Evolutionary conservation across 1,140 invertebrate species (phyloP).

Genomic region (Tetraneura akinire): DNA sequence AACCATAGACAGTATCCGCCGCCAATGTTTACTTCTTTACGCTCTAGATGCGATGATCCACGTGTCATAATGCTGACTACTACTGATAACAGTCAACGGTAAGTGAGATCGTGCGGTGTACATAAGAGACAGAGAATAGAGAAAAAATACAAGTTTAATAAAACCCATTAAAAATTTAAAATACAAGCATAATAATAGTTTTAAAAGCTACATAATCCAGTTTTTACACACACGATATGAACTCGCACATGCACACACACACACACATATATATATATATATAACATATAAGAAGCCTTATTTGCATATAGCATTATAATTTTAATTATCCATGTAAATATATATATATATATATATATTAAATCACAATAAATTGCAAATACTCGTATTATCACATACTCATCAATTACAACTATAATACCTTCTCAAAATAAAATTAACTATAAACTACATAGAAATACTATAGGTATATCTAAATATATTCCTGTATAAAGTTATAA

Average conservation of each 20-base stretch:
- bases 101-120: not conserved
- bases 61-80: not conserved
- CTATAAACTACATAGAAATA: too few relatives aligned
- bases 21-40: constrained; percentile 16
- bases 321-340: too few relatives aligned
- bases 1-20: not conserved
- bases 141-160: not conserved
- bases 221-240: not conserved
- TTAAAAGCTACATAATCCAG: not conserved
- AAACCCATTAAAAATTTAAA: constrained; percentile 14
- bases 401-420: too few relatives aligned
- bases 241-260: not conserved
- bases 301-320: too few relatives aligned
- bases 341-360: too few relatives aligned
- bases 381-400: too few relatives aligned
- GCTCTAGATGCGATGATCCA: constrained; percentile 1
- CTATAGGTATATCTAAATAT: too few relatives aligned
- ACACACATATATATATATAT: not conserved
- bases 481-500: too few relatives aligned
- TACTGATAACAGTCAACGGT: not conserved
- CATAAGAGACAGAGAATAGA: not conserved
- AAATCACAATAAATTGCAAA: too few relatives aligned
- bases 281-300: not conserved
- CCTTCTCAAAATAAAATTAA: too few relatives aligned
- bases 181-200: not conserved